Percentiles rank a stretch among this genome's conserved stretches.
These are phyloP conservation scores for Gortyna flavago DNA, from an alignment of 2,888 invertebrate species.

Conservation along the genomic window DNA sequence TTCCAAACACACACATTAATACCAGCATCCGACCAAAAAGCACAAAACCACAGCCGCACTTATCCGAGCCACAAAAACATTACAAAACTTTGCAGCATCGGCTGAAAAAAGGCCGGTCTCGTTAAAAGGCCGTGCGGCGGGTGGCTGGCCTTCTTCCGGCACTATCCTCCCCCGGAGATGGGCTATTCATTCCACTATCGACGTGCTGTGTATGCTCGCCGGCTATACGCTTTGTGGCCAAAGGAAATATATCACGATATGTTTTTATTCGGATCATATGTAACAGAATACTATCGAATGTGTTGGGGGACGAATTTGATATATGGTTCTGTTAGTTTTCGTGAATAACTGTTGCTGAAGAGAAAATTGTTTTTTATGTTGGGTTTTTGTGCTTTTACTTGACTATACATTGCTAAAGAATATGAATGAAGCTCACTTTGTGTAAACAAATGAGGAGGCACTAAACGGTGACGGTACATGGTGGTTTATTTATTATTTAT, in stretches of 20 bases:
- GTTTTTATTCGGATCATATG: conserved; percentile 61
- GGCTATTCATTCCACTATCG: conserved; percentile 83
- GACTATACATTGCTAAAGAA: neutral
- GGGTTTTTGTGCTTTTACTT: neutral
- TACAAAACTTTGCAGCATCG: conserved; percentile 64
- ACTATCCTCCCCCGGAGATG: conserved; percentile 81
- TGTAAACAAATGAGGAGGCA: neutral
- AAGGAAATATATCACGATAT: conserved; percentile 67
- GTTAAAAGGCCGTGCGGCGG: conserved; percentile 77
- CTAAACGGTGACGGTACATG: neutral
- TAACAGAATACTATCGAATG: conserved; percentile 52
- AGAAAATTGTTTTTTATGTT: neutral
- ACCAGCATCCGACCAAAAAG: conserved; percentile 31
- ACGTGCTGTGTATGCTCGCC: conserved; percentile 69
- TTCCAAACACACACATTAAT: conserved; percentile 25
- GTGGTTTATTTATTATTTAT: neutral
- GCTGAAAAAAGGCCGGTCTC: conserved; percentile 74
- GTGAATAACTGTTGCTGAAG: conserved; percentile 24
- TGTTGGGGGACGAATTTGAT: conserved; percentile 47
- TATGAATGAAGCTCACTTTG: neutral
- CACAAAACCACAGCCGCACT: conserved; percentile 56
- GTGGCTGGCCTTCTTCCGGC: conserved; percentile 78
- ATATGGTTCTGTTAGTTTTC: conserved; percentile 24
- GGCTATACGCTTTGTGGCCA: conserved; percentile 62
- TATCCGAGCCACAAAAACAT: conserved; percentile 61